Evolutionary conservation across 2,888 invertebrate genomes (phyloP), one percentile per base, ranked within the genome.

Genomic region (Eubasilissa splendida): DNA sequence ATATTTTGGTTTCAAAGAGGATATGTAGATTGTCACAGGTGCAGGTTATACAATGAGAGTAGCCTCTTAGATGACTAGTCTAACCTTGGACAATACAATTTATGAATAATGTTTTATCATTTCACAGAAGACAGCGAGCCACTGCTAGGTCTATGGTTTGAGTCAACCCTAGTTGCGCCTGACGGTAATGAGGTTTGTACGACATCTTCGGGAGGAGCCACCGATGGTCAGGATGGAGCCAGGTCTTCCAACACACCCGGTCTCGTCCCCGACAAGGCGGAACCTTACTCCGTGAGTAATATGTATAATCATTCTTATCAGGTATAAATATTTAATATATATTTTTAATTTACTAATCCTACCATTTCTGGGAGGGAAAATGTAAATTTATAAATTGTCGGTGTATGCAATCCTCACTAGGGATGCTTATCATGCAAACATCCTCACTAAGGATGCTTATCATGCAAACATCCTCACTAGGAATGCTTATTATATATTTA

Each of bases 61-160:
- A 22, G 22, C 22, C 22, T 22, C 22, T 22, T 22, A 22, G 42
- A 42, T 42, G 42, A 4, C 4, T 3, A 4, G 42, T 42, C 42
- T 42, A 42, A 42, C 42, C 3, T 3, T 42, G 4, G 42, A 42
- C 4, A 4, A 42, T 42, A 22, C 22, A 22, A 42, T 42, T 42
- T 42, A 42, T 5, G 4, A 42, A 42, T 42, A 42, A 5, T 42
- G 42, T 42, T 7, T 42, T 42, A 42, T 42, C 63, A 3, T 50
- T 14, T 60, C 83, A 83, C 86, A 92, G 93, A 93, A 91, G 95
- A 95, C 87, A 95, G 95, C 87, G 96, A 97, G 88, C 96, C 96
- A 5, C 93, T 97, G 82, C 91, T 97, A 85, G 98, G 98, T 0
- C 93, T 96, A 84, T 98, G 97, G 97, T 97, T 98, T 88, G 97